phyloP scores from a whole-genome alignment of 2,888 invertebrate species.

The Ceramica pisi region DNA sequence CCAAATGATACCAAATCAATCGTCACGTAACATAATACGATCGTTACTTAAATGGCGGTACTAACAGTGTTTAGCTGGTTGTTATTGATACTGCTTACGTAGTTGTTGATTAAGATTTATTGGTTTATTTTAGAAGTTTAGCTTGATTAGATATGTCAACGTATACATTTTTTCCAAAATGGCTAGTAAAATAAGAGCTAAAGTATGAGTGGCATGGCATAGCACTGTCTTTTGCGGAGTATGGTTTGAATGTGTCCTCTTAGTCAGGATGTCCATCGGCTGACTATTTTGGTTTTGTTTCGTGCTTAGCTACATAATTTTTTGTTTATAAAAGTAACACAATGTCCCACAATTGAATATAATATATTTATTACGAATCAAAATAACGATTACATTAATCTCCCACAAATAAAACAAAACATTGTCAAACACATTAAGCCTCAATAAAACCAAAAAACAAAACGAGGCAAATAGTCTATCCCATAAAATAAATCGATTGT shows the following conservation, averaged over 20 bases:
- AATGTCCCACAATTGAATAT: no score
- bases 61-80: conserved; percentile 21
- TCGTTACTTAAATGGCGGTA: conserved; percentile 42
- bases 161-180: no score
- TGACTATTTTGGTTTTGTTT: not conserved
- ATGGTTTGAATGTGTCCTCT: no score
- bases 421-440: not conserved
- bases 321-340: no score
- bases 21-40: conserved; percentile 53
- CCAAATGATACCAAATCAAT: conserved; percentile 55
- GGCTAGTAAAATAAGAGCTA: not conserved
- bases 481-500: conserved; percentile 56
- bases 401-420: not conserved
- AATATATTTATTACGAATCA: no score
- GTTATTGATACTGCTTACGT: conserved; percentile 29
- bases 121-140: not conserved
- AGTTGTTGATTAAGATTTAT: conserved; percentile 3
- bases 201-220: no score
- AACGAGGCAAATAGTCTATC: conserved; percentile 19
- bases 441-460: conserved; percentile 14
- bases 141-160: not conserved
- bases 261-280: not conserved
- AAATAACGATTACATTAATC: not conserved
- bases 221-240: no score
- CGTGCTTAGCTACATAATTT: no score